These are phyloP conservation scores for Volucella zonaria DNA, from an alignment of 2,888 invertebrate genomes.

Conservation along the genomic window DNA sequence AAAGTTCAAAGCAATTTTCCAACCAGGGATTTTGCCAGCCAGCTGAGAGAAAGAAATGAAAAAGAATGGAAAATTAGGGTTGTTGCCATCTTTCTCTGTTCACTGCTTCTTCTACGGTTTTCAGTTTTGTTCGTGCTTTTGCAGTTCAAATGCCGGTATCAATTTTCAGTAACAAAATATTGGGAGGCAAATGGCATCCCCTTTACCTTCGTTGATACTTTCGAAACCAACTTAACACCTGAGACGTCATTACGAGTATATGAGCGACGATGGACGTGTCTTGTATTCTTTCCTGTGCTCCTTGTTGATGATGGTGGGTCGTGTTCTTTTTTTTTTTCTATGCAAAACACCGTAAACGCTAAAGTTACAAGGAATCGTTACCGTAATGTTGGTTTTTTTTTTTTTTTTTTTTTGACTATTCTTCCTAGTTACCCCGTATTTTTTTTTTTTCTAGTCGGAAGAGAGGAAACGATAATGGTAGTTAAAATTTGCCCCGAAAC, in stretches of 20 bases:
- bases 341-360: constrained; percentile 47
- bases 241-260: constrained; percentile 58
- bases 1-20: constrained; percentile 59
- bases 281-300: constrained; percentile 25
- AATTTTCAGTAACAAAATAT: constrained; percentile 38
- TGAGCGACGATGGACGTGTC: constrained; percentile 46
- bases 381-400: not conserved
- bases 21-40: constrained; percentile 4
- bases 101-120: not conserved
- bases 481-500: constrained; percentile 52
- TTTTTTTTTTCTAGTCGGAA: constrained; percentile 18
- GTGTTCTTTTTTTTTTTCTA: not conserved
- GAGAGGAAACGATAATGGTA: constrained; percentile 42
- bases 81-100: constrained; percentile 24
- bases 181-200: not conserved
- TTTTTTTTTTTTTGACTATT: not conserved
- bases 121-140: too few relatives aligned
- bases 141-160: constrained; percentile 1
- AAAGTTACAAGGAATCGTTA: constrained; percentile 33
- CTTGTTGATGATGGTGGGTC: too few relatives aligned
- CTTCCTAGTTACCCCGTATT: not conserved
- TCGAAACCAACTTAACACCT: constrained; percentile 32
- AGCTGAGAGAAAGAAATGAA: not conserved
- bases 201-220: not conserved
- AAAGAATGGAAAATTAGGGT: constrained; percentile 11